phyloP scores from a whole-genome alignment of 2,113 vertebrate species.

The Hystrix brachyura region DNA sequence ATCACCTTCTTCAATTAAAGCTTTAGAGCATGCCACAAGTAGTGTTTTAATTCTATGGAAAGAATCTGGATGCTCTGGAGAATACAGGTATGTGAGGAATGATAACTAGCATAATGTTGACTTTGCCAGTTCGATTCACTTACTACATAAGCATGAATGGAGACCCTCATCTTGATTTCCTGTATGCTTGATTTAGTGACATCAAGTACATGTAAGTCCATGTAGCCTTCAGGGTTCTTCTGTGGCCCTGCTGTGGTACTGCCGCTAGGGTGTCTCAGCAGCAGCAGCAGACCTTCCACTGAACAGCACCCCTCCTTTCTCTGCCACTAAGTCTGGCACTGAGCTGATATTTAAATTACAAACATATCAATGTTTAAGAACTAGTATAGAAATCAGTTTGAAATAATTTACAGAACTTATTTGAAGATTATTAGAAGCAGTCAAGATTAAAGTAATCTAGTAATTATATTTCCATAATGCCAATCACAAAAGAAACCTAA shows the following conservation, averaged over 20 bases:
- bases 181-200: not conserved
- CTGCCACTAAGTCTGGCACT: too few relatives aligned
- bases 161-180: not conserved
- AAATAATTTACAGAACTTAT: conserved; percentile 50
- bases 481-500: not conserved
- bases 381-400: not conserved
- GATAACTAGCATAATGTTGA: conserved; percentile 73
- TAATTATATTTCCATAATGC: not conserved
- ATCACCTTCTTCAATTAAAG: conserved; percentile 96
- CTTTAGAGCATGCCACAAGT: conserved; percentile 96
- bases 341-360: not conserved
- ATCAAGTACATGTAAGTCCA: not conserved
- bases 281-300: not conserved
- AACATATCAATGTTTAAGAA: not conserved
- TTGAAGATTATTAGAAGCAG: conserved; percentile 36
- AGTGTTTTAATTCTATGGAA: conserved; percentile 95
- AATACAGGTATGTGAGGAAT: conserved; percentile 97
- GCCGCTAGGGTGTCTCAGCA: not conserved
- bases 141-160: not conserved
- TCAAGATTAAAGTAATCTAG: conserved; percentile 8
- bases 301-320: not conserved
- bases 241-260: not conserved
- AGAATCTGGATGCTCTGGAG: conserved; percentile 95
- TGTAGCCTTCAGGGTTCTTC: not conserved
- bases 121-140: not conserved